Base-by-base conservation (phyloP, 2,888 invertebrate species). In the Caenorhabditis plicata region DNA sequence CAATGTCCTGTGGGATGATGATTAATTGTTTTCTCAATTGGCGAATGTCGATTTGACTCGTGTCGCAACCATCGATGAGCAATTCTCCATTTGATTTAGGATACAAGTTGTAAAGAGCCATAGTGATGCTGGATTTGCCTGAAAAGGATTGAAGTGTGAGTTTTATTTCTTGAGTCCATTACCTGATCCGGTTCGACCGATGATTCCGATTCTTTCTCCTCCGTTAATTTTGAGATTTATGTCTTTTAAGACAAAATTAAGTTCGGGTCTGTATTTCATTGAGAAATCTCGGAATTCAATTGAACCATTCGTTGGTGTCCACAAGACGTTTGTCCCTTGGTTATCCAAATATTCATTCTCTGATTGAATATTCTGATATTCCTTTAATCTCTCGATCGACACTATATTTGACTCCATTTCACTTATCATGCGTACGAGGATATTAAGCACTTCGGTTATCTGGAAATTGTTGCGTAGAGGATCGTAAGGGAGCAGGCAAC, bases 331-430 rank as follows among this genome's bases (percentile, higher is more conserved):
- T n/a, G n/a, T n/a, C n/a, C n/a, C n/a, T n/a, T n/a, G n/a, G n/a
- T n/a, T n/a, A n/a, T n/a, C n/a, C n/a, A n/a, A n/a, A n/a, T n/a
- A n/a, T 2, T 45, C 47, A 5, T 49, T 63, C 35, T 66, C 66
- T 19, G 54, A 31, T 29, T 58, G 55, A 17, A 66, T 32, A n/a
- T 49, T 39, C 20, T 57, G 54, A 80, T 95, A 96, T 81, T 95
- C 95, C 81, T 93, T 91, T 80, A 95, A 92, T 81, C 95, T 87
- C 83, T 96, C 95, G 1, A 95, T 92, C 2, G 94, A 90, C 1
- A 95, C 94, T 74, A 95, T 92, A 82, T 95, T 94, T 0, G 94
- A 92, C 85, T 96, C 95, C 35, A 95, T 89, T 80, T 95, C 95
- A 1, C 92, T 91, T 0, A 91, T 90, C 91, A 93, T 92, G 67